Percentiles rank a stretch among this genome's conserved stretches.
These are phyloP conservation scores for Tachina lurida DNA, from an alignment of 2,888 invertebrate genomes.

Conservation along the genomic window DNA sequence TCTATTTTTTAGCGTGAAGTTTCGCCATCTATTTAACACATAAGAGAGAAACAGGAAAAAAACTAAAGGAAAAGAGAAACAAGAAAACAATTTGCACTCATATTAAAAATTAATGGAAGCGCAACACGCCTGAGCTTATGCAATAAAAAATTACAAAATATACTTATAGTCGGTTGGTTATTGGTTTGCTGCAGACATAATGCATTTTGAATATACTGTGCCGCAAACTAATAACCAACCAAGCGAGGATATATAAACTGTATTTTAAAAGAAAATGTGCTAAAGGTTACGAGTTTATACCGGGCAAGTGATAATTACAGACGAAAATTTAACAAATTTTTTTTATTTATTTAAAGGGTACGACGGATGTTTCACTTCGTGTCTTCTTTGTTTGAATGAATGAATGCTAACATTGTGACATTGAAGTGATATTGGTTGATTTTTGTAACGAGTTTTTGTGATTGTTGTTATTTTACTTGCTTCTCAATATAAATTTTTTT, in stretches of 20 bases:
- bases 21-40: constrained; percentile 30
- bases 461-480: neutral
- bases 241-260: neutral
- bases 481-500: neutral
- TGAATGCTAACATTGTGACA: constrained; percentile 2
- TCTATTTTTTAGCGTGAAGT: constrained; percentile 57
- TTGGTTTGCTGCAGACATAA: too few relatives aligned
- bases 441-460: neutral
- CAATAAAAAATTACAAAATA: neutral
- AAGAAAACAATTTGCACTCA: constrained; percentile 19
- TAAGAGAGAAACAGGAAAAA: neutral
- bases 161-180: too few relatives aligned
- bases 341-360: too few relatives aligned
- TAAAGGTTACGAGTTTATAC: neutral
- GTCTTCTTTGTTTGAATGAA: neutral
- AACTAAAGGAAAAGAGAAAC: neutral
- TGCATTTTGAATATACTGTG: too few relatives aligned
- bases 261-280: neutral
- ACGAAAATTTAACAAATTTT: too few relatives aligned
- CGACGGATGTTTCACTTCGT: too few relatives aligned
- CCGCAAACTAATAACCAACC: too few relatives aligned
- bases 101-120: constrained; percentile 31
- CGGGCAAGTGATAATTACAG: neutral
- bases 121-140: constrained; percentile 30
- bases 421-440: constrained; percentile 24